Base-by-base conservation (phyloP, 1,140 invertebrate genomes). In the Drosophila willistoni region DNA sequence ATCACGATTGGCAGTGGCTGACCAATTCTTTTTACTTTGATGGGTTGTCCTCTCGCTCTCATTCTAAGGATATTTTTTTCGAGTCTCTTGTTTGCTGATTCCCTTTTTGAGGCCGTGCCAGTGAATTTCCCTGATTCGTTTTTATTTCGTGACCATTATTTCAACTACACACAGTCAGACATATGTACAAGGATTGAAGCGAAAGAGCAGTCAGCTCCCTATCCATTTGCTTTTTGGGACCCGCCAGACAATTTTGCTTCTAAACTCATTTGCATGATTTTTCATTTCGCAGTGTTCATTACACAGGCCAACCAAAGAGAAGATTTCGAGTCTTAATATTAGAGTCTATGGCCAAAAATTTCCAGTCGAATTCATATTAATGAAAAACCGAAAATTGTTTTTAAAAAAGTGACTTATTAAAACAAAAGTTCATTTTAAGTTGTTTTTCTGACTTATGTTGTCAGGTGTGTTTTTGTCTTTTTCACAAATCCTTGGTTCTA, bases 191-290 rank as follows among this genome's bases (percentile, higher is more conserved):
- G 44, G 42, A 59, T 41, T 56, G 41, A 33, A 51, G 51, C 51
- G 51, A 60, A 60, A 54, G 47, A 33, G 12, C 36, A 41, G 12
- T 29, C 56, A 44, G 54, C 13, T 25, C 36, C 17, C 41, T 25
- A 13, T 68, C 25, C 47, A 47, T 41, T 64, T 64, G 54, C 42
- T 66, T 55, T 64, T 78, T 67, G 54, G 69, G 22, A 17, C 44
- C 64, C 64, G 56, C 61, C 62, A 68, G 74, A 67, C 55, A 76
- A 70, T 82, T 65, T 63, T 70, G 77, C 56, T 60, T 63, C 73
- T 71, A 87, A 84, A 80, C 80, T 89, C 80, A 89, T 89, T 87
- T 89, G 77, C 83, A 87, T 87, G 84, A 89, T 80, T 89, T 87
- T 51, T 59, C 66, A 67, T 71, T 81, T 34, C 42, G 17, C 25